Percentiles rank a stretch among this genome's conserved stretches.
Conservation (phyloP, 2,888 invertebrate genomes). For the Hybos culiciformis region DNA sequence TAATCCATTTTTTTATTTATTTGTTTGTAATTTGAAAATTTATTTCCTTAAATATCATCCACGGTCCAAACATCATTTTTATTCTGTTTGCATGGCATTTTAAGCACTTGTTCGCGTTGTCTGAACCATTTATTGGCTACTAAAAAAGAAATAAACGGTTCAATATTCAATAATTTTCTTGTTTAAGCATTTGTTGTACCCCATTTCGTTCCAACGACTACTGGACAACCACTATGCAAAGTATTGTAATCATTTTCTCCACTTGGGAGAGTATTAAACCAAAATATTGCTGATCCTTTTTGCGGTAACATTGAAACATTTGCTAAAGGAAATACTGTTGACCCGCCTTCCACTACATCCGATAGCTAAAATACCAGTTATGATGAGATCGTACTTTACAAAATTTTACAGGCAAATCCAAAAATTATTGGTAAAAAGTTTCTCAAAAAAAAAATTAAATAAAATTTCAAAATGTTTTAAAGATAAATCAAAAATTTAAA, state of each 20-base stretch:
- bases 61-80: too few species aligned
- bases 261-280: conserved; percentile 81
- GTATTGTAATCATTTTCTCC: conserved; percentile 82
- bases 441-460: too few species aligned
- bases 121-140: neutral
- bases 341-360: conserved; percentile 91
- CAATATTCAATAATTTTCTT: neutral
- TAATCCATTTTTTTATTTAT: too few species aligned
- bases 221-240: conserved; percentile 91
- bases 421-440: too few species aligned
- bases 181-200: conserved; percentile 51
- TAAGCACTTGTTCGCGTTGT: neutral
- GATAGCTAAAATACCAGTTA: too few species aligned
- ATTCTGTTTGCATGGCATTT: too few species aligned
- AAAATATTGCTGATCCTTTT: conserved; percentile 59
- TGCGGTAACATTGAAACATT: conserved; percentile 50
- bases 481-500: too few species aligned
- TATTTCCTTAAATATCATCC: too few species aligned
- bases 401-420: too few species aligned
- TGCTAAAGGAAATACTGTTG: conserved; percentile 91
- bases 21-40: too few species aligned
- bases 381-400: too few species aligned
- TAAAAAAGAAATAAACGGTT: neutral
- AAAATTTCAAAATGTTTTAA: too few species aligned
- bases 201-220: conserved; percentile 92